Conservation (phyloP, 2,113 vertebrate genomes). For the Centropus bengalensis region DNA sequence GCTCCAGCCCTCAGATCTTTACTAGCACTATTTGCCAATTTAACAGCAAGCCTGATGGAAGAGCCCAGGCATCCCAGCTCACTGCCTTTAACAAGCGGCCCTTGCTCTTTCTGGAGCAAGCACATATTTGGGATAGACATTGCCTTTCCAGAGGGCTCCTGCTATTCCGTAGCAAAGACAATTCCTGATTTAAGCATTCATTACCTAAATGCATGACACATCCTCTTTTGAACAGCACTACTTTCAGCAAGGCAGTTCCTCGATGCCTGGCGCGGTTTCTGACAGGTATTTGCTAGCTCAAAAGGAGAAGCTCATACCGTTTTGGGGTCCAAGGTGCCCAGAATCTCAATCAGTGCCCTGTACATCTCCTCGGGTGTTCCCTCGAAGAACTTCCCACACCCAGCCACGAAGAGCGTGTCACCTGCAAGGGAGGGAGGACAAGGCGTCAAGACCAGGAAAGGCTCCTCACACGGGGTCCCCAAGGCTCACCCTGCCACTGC, state of each 20-base stretch:
- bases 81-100: background rate
- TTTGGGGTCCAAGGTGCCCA: constrained; percentile 87
- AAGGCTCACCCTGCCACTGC: background rate
- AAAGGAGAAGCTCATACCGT: constrained; percentile 76
- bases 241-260: background rate
- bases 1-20: too few species aligned
- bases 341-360: constrained; percentile 88
- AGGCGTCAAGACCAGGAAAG: background rate
- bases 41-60: background rate
- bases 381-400: constrained; percentile 98
- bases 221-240: background rate
- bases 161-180: background rate
- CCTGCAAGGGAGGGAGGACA: constrained; percentile 73
- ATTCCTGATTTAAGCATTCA: accelerated
- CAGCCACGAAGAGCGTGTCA: constrained; percentile 94
- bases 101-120: background rate
- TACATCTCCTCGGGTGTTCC: constrained; percentile 97
- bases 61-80: background rate
- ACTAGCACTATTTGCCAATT: background rate
- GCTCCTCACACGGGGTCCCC: background rate
- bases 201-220: accelerated
- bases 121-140: background rate
- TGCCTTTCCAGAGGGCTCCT: background rate
- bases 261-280: background rate
- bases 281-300: background rate